These are phyloP conservation scores for Rhimphoctona megacephalus DNA, from an alignment of 2,888 invertebrate species.

Conservation along the genomic window DNA sequence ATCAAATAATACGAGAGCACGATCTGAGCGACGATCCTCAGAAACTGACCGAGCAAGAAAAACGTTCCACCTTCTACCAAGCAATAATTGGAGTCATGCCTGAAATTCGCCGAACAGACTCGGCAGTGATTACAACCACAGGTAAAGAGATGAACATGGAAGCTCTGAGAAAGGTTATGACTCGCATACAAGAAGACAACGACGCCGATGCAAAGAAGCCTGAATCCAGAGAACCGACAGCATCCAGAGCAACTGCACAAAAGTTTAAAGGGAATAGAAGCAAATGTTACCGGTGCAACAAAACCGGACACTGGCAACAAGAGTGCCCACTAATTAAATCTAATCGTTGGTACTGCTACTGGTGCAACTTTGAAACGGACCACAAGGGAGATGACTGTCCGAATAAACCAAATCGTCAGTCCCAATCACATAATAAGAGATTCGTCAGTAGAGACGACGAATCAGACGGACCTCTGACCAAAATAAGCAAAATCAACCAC, in stretches of 20 bases:
- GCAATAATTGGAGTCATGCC: slow-evolving; percentile 61
- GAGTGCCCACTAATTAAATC: slow-evolving; percentile 44
- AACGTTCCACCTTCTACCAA: slow-evolving; percentile 65
- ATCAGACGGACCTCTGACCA: slow-evolving; percentile 42
- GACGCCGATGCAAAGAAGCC: slow-evolving; percentile 55
- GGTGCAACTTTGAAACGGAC: slow-evolving; percentile 29
- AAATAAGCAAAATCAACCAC: slow-evolving; percentile 30
- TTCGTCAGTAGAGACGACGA: slow-evolving; percentile 23
- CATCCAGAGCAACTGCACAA: slow-evolving; percentile 46
- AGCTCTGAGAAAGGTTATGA: slow-evolving; percentile 45
- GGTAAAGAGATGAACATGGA: slow-evolving; percentile 63
- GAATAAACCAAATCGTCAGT: not conserved
- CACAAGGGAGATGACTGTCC: slow-evolving; percentile 46
- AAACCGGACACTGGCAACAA: slow-evolving; percentile 42
- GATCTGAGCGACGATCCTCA: slow-evolving; percentile 48
- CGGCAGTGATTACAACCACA: slow-evolving; percentile 18
- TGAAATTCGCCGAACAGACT: slow-evolving; percentile 30
- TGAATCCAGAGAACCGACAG: slow-evolving; percentile 39
- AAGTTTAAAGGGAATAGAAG: slow-evolving; percentile 21
- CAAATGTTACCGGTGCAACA: slow-evolving; percentile 65
- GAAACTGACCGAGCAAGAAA: slow-evolving; percentile 54
- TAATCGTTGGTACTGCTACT: slow-evolving; percentile 55
- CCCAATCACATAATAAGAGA: slow-evolving; percentile 25
- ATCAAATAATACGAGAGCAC: slow-evolving; percentile 64
- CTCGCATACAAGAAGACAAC: slow-evolving; percentile 45